Conservation (phyloP, 1,140 invertebrate species). For the Plectrocnemia conspersa region DNA sequence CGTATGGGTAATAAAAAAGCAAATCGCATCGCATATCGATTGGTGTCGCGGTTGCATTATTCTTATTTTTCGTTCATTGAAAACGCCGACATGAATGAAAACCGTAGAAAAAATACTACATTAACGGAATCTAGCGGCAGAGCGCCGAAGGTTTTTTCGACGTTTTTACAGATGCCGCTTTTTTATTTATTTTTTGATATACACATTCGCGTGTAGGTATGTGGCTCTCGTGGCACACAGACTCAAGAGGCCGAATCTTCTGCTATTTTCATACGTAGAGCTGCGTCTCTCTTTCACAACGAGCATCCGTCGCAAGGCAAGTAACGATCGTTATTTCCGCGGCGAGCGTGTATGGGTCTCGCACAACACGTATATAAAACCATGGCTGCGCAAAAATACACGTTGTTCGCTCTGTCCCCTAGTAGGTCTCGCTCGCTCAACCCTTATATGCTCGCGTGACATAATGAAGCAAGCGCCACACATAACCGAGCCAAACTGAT, state of each 20-base stretch:
- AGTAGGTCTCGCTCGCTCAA: conserved; percentile 26
- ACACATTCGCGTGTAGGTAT: no score
- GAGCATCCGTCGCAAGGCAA: conserved; percentile 25
- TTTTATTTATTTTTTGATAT: no score
- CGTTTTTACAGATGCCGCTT: conserved; percentile 33
- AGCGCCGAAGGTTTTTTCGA: conserved; percentile 31
- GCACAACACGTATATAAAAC: conserved; percentile 29
- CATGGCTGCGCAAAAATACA: conserved; percentile 34
- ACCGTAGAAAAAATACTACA: no score
- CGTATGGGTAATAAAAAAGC: no score
- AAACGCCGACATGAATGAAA: no score
- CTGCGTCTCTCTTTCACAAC: conserved; percentile 20
- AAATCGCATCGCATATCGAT: no score
- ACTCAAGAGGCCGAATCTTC: conserved; percentile 23
- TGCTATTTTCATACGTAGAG: conserved; percentile 8
- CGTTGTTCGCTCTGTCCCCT: conserved; percentile 9
- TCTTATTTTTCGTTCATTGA: no score
- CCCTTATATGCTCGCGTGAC: conserved; percentile 2
- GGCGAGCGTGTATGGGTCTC: conserved; percentile 2
- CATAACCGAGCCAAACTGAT: conserved; percentile 4
- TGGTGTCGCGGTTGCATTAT: no score
- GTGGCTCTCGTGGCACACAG: no score
- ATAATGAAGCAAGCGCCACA: conserved; percentile 1
- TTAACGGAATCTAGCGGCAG: conserved; percentile 29
- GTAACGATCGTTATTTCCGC: conserved; percentile 35